Evolutionary conservation across 2,113 vertebrate species (phyloP).

Genomic region (Podiceps cristatus): DNA sequence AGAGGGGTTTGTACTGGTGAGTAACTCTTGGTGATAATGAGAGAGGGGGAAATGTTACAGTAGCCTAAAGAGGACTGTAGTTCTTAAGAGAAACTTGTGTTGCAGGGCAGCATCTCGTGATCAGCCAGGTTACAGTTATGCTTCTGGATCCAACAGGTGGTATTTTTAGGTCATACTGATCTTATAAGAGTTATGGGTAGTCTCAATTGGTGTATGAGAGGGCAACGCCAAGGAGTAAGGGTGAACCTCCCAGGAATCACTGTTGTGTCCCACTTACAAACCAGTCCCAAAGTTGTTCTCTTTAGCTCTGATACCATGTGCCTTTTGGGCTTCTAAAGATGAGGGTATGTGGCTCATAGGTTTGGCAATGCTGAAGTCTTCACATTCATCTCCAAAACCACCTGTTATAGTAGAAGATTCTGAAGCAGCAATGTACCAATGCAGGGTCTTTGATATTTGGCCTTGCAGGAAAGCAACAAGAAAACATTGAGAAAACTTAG

Average conservation of each 20-base stretch:
- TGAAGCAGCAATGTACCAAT: not conserved
- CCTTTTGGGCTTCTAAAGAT: not conserved
- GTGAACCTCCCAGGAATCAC: not conserved
- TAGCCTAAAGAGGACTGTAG: not conserved
- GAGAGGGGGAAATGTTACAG: not conserved
- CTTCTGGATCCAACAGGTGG: not conserved
- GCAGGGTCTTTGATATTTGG: not conserved
- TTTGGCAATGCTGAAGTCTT: not conserved
- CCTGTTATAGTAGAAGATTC: not conserved
- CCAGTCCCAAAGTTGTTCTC: not conserved
- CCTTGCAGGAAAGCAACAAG: not conserved
- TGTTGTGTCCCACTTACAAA: not conserved
- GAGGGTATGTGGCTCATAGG: not conserved
- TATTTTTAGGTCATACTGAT: not conserved
- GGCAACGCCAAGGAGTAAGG: not conserved
- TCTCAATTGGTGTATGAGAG: not conserved
- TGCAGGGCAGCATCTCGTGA: not conserved
- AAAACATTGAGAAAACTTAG: not conserved
- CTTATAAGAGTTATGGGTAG: not conserved
- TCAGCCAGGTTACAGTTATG: not conserved
- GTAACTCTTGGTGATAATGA: rapidly evolving
- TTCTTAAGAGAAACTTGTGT: not conserved
- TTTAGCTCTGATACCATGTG: not conserved
- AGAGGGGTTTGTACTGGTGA: not conserved
- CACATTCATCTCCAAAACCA: not conserved